Conservation (phyloP, 1,140 invertebrate species). For the Wasmannia auropunctata region DNA sequence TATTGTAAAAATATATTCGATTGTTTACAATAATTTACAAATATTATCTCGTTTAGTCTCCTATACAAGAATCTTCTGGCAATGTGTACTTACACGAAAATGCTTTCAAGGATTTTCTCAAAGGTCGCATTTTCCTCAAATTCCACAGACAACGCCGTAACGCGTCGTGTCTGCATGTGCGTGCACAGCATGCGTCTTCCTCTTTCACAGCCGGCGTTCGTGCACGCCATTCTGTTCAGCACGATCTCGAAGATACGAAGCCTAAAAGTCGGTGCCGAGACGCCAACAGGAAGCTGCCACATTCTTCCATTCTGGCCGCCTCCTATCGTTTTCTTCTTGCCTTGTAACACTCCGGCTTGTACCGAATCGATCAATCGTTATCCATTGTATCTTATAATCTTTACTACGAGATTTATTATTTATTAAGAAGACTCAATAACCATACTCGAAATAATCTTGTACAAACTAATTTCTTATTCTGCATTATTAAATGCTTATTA, state of each 20-base stretch:
- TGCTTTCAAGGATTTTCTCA: slow-evolving; percentile 1
- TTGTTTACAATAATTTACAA: neutral
- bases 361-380: slow-evolving; percentile 42
- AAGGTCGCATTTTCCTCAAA: slow-evolving; percentile 21
- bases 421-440: neutral
- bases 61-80: neutral
- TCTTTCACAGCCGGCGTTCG: slow-evolving; percentile 55
- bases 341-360: slow-evolving; percentile 21
- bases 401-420: neutral
- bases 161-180: slow-evolving; percentile 33
- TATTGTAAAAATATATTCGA: neutral
- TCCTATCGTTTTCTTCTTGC: slow-evolving; percentile 40
- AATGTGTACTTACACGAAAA: neutral
- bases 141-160: slow-evolving; percentile 13
- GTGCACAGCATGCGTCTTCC: slow-evolving; percentile 58
- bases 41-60: neutral
- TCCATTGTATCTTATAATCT: neutral
- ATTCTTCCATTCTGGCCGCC: slow-evolving; percentile 68
- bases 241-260: slow-evolving; percentile 43
- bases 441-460: neutral
- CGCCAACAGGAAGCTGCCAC: slow-evolving; percentile 73
- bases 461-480: neutral
- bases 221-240: slow-evolving; percentile 29
- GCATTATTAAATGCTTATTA: neutral
- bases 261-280: slow-evolving; percentile 39